These are phyloP conservation scores for Aelia acuminata DNA, from an alignment of 2,888 invertebrate genomes.

Conservation along the genomic window DNA sequence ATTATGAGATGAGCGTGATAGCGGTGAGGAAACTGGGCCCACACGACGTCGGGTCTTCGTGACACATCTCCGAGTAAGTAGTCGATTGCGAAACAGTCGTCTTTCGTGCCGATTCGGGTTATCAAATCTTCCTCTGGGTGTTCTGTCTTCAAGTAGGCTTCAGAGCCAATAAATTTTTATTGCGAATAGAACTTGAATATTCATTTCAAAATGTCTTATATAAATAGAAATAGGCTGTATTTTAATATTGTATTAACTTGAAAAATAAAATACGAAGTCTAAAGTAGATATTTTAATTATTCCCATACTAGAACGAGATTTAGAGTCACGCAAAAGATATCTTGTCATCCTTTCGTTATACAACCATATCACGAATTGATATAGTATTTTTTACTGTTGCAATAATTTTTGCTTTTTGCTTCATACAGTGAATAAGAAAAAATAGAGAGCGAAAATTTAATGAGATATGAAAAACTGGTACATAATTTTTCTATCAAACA, in stretches of 20 bases:
- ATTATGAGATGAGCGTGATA: conserved; percentile 40
- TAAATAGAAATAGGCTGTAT: not conserved
- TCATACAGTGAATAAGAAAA: too few species aligned
- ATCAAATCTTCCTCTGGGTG: not conserved
- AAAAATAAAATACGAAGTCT: not conserved
- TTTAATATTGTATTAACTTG: not conserved
- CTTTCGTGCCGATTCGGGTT: not conserved
- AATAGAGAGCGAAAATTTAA: too few species aligned
- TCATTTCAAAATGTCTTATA: not conserved
- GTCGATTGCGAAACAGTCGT: not conserved
- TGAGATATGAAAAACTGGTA: too few species aligned
- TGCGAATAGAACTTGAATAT: not conserved
- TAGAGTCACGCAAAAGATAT: not conserved
- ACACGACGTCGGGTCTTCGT: not conserved
- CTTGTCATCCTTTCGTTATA: not conserved
- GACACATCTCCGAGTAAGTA: not conserved
- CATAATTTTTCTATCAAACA: too few species aligned
- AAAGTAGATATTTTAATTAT: not conserved
- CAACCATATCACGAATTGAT: not conserved
- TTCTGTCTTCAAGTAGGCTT: not conserved
- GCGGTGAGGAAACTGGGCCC: not conserved
- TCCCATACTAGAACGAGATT: not conserved
- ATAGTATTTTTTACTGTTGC: not conserved
- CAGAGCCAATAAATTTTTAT: not conserved
- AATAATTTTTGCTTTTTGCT: not conserved